Conservation (phyloP, 2,113 vertebrate genomes). For the Dicerorhinus sumatrensis region DNA sequence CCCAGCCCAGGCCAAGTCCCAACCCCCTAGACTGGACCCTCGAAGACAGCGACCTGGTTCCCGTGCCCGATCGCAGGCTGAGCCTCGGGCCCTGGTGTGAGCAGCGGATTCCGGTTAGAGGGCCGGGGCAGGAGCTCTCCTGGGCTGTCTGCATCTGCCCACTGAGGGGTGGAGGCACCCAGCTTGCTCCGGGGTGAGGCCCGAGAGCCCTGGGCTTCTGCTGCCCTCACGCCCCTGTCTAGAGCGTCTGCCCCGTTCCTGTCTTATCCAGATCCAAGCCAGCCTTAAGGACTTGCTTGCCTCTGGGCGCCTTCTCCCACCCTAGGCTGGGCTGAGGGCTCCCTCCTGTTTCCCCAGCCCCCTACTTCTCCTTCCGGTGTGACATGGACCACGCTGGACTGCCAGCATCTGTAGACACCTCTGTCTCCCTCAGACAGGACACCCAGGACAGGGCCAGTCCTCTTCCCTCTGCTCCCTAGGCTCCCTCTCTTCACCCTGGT, state of each 20-base stretch:
- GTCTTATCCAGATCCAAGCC: background rate
- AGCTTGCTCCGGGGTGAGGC: background rate
- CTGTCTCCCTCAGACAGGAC: background rate
- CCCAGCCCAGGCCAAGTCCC: background rate
- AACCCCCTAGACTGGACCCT: background rate
- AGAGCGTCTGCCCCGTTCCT: fast-evolving
- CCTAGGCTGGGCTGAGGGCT: background rate
- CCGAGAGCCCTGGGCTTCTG: background rate
- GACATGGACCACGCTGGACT: background rate
- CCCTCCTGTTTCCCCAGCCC: fast-evolving
- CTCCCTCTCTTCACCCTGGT: background rate
- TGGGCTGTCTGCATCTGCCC: fast-evolving
- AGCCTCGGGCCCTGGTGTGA: too few species aligned
- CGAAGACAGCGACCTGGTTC: too few species aligned
- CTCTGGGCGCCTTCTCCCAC: background rate
- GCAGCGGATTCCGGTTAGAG: fast-evolving
- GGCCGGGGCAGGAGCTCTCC: background rate
- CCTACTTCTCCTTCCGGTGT: background rate
- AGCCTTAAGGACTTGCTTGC: background rate
- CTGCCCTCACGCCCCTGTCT: background rate
- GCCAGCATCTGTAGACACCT: background rate
- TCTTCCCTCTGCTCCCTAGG: background rate
- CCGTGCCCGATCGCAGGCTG: background rate
- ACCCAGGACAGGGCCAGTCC: fast-evolving
- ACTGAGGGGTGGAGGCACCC: fast-evolving